Evolutionary conservation across 1,140 invertebrate genomes (phyloP), one percentile per base, ranked within the genome.

Genomic region (Pseudomyrmex pallidus): DNA sequence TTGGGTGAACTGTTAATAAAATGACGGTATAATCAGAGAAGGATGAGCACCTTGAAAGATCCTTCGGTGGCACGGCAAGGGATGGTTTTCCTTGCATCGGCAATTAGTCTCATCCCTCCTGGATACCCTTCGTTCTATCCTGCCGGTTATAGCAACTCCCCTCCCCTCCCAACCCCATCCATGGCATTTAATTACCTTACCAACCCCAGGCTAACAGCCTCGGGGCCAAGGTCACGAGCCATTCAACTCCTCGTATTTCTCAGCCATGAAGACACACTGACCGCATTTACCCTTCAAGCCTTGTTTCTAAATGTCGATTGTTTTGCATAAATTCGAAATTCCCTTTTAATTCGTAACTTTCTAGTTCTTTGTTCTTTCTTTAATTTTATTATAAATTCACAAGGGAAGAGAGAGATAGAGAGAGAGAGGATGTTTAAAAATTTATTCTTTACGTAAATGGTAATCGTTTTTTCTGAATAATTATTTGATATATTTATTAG

Each of bases 151-250:
- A 90, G 87, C 91, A 90, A 91, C 88, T 7, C 35, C 4, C 35
- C 35, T 35, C 35, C 35, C 35, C 35, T 35, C 35, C 35, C 92
- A 92, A 93, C 92, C 92, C 92, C 92, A 90, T 94, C 92, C 92
- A 90, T 90, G 91, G 93, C 91, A 94, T 93, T 94, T 94, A 94
- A 94, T 94, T 94, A 94, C 92, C 92, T 93, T 90, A 87, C 92
- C 92, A 91, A 92, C 92, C 93, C 93, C 92, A 92, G 92, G 92
- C 90, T 89, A 91, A 90, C 89, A 89, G 89, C 91, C 91, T 91
- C 89, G 90, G 83, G 92, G 92, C 92, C 93, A 94, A 94, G 93
- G 93, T 93, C 92, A 92, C 91, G 91, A 93, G 91, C 91, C 92
- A 93, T 93, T 94, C 92, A 94, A 91, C 92, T 92, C 91, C 87